Percentiles rank a stretch among this genome's conserved stretches.
Evolutionary conservation across 2,797 vertebrate genomes (phyloP).

Genomic region (Heliangelus exortis): DNA sequence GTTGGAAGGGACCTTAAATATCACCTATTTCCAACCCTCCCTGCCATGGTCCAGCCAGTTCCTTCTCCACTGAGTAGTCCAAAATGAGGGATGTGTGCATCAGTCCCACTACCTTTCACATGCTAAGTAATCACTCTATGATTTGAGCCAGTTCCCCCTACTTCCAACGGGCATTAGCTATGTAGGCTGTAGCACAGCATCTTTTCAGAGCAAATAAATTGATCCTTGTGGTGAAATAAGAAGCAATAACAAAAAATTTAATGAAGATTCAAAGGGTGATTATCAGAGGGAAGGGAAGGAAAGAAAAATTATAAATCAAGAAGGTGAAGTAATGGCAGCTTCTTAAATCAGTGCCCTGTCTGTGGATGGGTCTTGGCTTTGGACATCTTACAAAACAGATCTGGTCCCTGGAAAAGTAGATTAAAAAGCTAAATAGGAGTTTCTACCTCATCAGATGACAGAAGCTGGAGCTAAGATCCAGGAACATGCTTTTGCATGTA

Average conservation of each 20-base stretch:
- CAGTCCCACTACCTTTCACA: constrained; percentile 80
- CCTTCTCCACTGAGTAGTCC: neutral
- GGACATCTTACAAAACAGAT: neutral
- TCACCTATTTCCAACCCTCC: neutral
- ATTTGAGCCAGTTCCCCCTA: constrained; percentile 81
- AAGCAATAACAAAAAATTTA: neutral
- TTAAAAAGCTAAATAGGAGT: neutral
- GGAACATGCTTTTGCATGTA: neutral
- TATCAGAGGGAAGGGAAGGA: neutral
- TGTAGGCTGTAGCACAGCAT: neutral
- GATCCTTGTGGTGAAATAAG: neutral
- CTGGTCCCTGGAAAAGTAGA: rapidly evolving
- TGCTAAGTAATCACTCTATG: constrained; percentile 80
- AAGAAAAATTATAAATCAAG: neutral
- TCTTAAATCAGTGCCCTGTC: neutral
- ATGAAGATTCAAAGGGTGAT: neutral
- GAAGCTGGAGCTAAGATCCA: neutral
- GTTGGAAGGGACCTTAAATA: neutral
- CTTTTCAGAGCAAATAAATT: neutral
- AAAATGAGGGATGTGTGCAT: constrained; percentile 77
- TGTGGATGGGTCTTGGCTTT: neutral
- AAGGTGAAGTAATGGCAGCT: neutral
- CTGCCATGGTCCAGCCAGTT: neutral
- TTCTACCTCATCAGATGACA: neutral
- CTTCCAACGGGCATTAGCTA: neutral